phyloP scores from a whole-genome alignment of 2,888 invertebrate species.

The Keiferia lycopersicella region DNA sequence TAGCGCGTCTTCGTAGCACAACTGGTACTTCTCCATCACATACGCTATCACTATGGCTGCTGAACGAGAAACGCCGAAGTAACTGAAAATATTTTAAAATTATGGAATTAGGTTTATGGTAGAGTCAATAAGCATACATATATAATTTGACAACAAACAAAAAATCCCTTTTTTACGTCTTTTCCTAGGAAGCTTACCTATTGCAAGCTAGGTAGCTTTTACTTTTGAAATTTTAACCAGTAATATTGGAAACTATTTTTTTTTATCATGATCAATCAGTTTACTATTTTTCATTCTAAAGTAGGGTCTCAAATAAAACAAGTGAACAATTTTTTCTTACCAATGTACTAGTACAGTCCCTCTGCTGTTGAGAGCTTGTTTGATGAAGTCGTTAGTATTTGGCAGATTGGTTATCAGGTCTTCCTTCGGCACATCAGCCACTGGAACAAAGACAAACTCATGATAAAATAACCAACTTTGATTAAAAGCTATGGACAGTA shows the following conservation, averaged over 20 bases:
- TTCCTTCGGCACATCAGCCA: slow-evolving; percentile 92
- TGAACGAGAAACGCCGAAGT: slow-evolving; percentile 95
- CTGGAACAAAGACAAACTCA: slow-evolving; percentile 57
- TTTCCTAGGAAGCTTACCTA: too few species aligned
- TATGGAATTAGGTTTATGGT: background rate
- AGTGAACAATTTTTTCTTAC: slow-evolving; percentile 59
- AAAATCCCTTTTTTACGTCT: too few species aligned
- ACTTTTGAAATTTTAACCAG: too few species aligned
- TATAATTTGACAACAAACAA: too few species aligned
- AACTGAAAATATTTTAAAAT: slow-evolving; percentile 74
- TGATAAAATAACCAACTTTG: too few species aligned
- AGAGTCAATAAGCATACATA: background rate
- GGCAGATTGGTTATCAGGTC: slow-evolving; percentile 91
- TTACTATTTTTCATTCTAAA: too few species aligned
- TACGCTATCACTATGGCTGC: slow-evolving; percentile 93
- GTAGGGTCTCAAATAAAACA: too few species aligned
- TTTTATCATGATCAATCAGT: too few species aligned
- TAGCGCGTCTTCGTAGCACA: slow-evolving; percentile 87
- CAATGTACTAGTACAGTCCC: slow-evolving; percentile 93
- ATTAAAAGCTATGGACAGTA: too few species aligned
- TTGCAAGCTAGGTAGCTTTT: too few species aligned
- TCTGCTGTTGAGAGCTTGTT: slow-evolving; percentile 79
- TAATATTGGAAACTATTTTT: too few species aligned
- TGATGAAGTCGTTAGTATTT: slow-evolving; percentile 89
- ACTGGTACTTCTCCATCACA: slow-evolving; percentile 91